Conservation (phyloP, 1,140 invertebrate species). For the Schlechtendalia chinensis region DNA sequence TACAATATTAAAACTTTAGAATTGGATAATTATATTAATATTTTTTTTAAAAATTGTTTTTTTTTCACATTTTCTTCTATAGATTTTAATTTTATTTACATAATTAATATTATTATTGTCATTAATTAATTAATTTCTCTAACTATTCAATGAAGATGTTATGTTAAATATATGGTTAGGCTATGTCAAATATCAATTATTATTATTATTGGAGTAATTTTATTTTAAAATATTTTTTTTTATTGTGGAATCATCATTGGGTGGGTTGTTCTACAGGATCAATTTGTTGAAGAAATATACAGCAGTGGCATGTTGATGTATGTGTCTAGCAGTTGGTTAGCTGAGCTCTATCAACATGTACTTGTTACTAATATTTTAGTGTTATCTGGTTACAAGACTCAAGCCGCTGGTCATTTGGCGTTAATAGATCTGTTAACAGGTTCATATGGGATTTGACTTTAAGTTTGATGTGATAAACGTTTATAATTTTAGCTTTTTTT, state of each 20-base stretch:
- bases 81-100: neutral
- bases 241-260: neutral
- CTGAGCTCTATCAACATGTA: constrained; percentile 85
- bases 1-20: neutral
- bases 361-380: constrained; percentile 74
- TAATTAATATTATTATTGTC: neutral
- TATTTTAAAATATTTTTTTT: neutral
- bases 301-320: constrained; percentile 88
- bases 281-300: constrained; percentile 88
- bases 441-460: constrained; percentile 55
- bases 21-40: neutral
- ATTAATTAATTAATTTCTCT: too few relatives aligned
- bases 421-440: constrained; percentile 76
- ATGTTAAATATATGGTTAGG: too few relatives aligned
- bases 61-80: neutral
- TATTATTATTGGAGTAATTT: neutral
- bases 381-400: constrained; percentile 64
- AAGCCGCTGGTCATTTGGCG: constrained; percentile 63
- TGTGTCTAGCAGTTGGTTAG: constrained; percentile 85
- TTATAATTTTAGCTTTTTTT: constrained; percentile 2
- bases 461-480: constrained; percentile 22
- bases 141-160: neutral
- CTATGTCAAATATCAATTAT: neutral
- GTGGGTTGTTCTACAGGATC: constrained; percentile 61
- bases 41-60: neutral